Evolutionary conservation across 1,140 invertebrate genomes (phyloP), one percentile per base, ranked within the genome.

Genomic region (Caenorhabditis remanei): DNA sequence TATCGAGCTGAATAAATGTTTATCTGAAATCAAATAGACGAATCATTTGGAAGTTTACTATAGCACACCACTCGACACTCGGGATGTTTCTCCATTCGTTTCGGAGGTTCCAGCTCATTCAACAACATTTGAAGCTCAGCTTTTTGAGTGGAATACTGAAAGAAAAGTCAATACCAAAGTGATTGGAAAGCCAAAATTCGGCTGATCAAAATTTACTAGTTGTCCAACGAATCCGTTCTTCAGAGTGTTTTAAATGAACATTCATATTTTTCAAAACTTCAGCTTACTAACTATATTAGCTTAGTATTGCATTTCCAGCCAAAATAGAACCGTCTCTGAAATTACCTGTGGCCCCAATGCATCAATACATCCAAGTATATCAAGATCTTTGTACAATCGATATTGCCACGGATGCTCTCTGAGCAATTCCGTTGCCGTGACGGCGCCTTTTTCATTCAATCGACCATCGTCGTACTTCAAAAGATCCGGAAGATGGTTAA

Each of bases 1-100:
- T 48, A 79, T 79, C 41, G 71, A 79, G 46, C 71, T 79, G n/a
- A 79, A 79, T 79, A 79, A 79, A 79, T 79, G 53, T 79, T 50
- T 21, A 50, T 46, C 13, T 71, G 65, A 71, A 46, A 24, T 46
- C 55, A 16, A 58, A 32, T 32, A 21, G 19, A 9, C 13, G 24
- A 53, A 24, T 79, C 46, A 53, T 43, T 19, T 0, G 71, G 21
- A 21, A 79, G 46, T 24, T 48, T 24, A 53, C 71, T 79, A 24
- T 79, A 79, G 19, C 71, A 79, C 13, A 50, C 24, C 4, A 16
- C 21, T 13, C 32, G 46, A 50, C 71, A 79, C 24, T 41, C 71
- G 9, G 43, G 13, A 50, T 79, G 19, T 24, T 79, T 40, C 14
- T 79, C 46, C 11, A 3, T 13, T 2, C 71, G 46, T 32, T 50